Percentiles rank a stretch among this genome's conserved stretches.
Evolutionary conservation across 2,888 invertebrate species (phyloP).

Genomic region (Sinohyriopsis cumingii): DNA sequence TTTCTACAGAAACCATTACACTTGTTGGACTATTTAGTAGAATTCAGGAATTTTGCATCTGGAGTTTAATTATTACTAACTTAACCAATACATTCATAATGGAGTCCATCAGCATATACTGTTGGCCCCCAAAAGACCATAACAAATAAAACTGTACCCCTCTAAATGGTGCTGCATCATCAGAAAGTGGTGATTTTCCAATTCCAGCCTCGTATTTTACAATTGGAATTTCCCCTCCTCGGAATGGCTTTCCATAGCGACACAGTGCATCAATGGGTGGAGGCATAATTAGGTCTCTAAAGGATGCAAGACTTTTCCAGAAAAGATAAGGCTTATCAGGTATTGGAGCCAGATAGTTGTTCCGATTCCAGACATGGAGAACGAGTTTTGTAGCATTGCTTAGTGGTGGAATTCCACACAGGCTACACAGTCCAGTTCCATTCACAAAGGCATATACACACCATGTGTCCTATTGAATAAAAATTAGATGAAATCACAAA

Average conservation of each 20-base stretch:
- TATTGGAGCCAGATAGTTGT: conserved; percentile 38
- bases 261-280: conserved; percentile 34
- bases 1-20: too few species aligned
- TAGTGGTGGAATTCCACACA: conserved; percentile 47
- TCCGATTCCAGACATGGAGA: conserved; percentile 46
- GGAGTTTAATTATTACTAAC: too few species aligned
- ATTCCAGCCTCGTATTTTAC: conserved; percentile 49
- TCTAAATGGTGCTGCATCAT: conserved; percentile 31
- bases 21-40: too few species aligned
- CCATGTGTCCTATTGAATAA: conserved; percentile 37
- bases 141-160: conserved; percentile 31
- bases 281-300: conserved; percentile 40
- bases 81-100: too few species aligned
- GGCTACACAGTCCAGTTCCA: conserved; percentile 17
- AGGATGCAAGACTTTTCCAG: conserved; percentile 33
- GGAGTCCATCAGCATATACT: too few species aligned
- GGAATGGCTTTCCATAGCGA: conserved; percentile 50
- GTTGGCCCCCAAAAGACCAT: too few species aligned
- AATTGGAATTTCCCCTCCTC: conserved; percentile 45
- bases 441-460: conserved; percentile 41
- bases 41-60: too few species aligned
- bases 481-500: too few species aligned
- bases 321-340: conserved; percentile 26
- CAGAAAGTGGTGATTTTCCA: conserved; percentile 22
- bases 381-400: conserved; percentile 33